Percentiles rank a stretch among this genome's conserved stretches.
These are phyloP conservation scores for Actinia equina DNA, from an alignment of 64 coral and sea anemone genomes.

Conservation along the genomic window DNA sequence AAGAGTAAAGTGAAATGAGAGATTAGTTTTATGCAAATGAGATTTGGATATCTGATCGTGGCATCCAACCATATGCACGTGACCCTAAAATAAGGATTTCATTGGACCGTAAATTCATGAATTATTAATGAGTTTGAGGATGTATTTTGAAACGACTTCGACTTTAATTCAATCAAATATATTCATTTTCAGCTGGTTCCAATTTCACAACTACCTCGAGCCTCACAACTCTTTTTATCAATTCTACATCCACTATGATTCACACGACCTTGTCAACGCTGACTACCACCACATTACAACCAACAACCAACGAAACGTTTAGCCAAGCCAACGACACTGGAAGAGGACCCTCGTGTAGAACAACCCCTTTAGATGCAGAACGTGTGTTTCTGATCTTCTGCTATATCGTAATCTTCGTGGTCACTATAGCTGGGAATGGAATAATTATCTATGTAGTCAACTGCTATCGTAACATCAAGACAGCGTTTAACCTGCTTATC, in stretches of 20 bases:
- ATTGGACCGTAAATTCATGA: too few relatives aligned
- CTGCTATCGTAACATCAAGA: conserved; percentile 63
- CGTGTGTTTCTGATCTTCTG: not conserved
- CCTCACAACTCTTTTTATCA: not conserved
- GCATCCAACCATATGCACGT: too few relatives aligned
- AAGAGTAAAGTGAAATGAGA: too few relatives aligned
- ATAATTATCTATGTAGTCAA: conserved; percentile 71
- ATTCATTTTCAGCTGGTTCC: not conserved
- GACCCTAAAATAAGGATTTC: too few relatives aligned
- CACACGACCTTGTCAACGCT: not conserved
- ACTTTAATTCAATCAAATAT: too few relatives aligned
- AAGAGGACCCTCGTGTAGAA: not conserved
- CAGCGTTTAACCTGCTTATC: conserved; percentile 76
- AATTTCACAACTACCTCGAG: not conserved
- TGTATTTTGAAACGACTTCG: too few relatives aligned
- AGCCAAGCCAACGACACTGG: not conserved
- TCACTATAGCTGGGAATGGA: conserved; percentile 54
- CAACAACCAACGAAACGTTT: not conserved
- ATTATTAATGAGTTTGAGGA: too few relatives aligned
- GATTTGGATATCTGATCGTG: too few relatives aligned
- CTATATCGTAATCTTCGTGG: conserved; percentile 44
- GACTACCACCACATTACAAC: not conserved
- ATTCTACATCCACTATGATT: not conserved
- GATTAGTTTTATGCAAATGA: too few relatives aligned
- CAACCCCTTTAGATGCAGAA: not conserved